phyloP scores from a whole-genome alignment of 2,797 vertebrate species.

The Eulemur coronatus region DNA sequence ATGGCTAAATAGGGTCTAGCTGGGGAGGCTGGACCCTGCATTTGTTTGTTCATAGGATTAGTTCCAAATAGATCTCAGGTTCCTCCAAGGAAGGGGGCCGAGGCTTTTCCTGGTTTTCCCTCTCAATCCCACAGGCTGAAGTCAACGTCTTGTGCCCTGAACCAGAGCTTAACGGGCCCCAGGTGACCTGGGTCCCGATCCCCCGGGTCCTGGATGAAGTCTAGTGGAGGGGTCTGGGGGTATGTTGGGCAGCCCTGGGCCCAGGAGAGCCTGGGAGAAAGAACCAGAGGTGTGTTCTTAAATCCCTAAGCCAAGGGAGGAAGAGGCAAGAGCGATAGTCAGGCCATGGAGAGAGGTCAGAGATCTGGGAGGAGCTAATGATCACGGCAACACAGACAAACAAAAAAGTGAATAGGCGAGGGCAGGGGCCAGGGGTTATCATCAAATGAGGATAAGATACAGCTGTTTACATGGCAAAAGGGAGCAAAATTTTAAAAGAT shows the following conservation, averaged over 20 bases:
- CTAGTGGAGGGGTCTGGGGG: not conserved
- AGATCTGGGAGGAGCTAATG: not conserved
- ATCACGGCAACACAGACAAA: not conserved
- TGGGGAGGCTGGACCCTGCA: not conserved
- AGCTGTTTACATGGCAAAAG: not conserved
- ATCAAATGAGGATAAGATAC: not conserved
- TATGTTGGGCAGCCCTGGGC: not conserved
- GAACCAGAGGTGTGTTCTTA: not conserved
- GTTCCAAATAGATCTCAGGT: not conserved
- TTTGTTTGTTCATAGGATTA: not conserved
- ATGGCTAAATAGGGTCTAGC: not conserved
- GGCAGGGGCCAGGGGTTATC: not conserved
- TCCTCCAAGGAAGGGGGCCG: not conserved
- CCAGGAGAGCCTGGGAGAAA: not conserved
- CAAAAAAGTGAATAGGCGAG: not conserved
- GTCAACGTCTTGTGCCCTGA: not conserved
- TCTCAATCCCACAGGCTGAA: not conserved
- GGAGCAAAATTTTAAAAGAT: not conserved
- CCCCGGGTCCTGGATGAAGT: not conserved
- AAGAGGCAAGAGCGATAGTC: not conserved
- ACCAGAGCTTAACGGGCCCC: not conserved
- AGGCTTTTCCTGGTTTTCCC: not conserved
- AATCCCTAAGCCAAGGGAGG: not conserved
- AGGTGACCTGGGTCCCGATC: not conserved
- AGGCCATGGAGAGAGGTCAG: not conserved